Conservation (phyloP, 2,113 vertebrate genomes). For the Charina bottae region DNA sequence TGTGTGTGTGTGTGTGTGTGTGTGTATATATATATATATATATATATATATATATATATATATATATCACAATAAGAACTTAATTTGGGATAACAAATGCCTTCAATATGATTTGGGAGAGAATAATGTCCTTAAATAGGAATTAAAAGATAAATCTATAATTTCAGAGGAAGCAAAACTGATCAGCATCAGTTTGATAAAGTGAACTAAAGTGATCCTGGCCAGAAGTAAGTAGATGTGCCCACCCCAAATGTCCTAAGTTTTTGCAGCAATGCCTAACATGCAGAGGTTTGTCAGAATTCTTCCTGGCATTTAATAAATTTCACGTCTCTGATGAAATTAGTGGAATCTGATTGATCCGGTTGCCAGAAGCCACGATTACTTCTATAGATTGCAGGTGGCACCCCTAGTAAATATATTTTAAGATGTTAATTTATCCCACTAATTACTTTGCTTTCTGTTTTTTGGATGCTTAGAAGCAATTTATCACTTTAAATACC, state of each 20-base stretch:
- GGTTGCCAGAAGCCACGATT: neutral
- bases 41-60: no score
- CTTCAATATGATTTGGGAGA: no score
- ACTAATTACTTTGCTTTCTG: neutral
- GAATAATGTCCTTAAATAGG: no score
- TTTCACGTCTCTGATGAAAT: neutral
- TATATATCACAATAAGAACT: neutral
- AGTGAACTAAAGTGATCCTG: neutral
- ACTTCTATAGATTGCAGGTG: neutral
- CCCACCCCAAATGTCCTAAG: neutral
- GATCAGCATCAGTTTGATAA: neutral
- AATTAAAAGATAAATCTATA: no score
- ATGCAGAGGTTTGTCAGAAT: neutral
- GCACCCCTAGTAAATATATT: neutral
- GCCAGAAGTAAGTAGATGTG: neutral
- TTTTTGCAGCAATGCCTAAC: neutral
- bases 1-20: no score
- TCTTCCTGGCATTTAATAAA: neutral
- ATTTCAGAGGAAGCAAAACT: neutral
- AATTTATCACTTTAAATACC: neutral
- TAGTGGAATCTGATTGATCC: neutral
- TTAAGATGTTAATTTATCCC: neutral
- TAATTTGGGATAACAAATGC: neutral
- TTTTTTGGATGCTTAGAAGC: neutral
- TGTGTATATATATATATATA: no score